Evolutionary conservation across 2,113 vertebrate genomes (phyloP).

Genomic region (Paralichthys olivaceus): DNA sequence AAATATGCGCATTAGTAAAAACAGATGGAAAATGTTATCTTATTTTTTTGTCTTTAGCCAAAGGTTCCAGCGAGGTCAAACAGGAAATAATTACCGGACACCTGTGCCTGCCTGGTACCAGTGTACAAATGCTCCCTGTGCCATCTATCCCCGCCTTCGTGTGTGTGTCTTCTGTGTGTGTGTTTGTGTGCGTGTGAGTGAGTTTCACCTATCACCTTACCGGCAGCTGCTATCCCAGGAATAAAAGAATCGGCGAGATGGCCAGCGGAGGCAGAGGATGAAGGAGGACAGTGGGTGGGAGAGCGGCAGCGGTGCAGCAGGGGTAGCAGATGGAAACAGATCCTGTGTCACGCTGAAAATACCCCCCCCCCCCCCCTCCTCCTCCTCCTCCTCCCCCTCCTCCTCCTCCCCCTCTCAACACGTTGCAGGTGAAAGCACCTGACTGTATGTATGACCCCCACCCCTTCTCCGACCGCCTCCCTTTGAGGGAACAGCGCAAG

Average conservation of each 20-base stretch:
- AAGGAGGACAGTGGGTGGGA: conserved; percentile 38
- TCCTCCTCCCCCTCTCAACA: neutral
- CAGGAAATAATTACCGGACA: conserved; percentile 62
- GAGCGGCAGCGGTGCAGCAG: neutral
- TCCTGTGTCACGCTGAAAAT: conserved; percentile 57
- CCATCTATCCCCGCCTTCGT: conserved; percentile 36
- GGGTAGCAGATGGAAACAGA: conserved; percentile 57
- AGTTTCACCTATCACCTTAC: conserved; percentile 70
- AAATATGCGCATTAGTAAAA: no score
- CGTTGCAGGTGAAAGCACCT: conserved; percentile 69
- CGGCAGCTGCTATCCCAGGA: conserved; percentile 73
- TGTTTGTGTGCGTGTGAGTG: conserved; percentile 19
- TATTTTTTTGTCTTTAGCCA: conserved; percentile 18
- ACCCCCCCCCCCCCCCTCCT: neutral
- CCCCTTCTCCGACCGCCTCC: neutral
- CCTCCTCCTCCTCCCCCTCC: no score
- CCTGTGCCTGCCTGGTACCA: conserved; percentile 56
- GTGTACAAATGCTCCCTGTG: conserved; percentile 35
- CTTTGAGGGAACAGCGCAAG: conserved; percentile 22
- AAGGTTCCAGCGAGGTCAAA: conserved; percentile 59
- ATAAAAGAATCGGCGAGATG: conserved; percentile 61
- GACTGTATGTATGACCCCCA: conserved; percentile 37
- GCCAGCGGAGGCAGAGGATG: conserved; percentile 23
- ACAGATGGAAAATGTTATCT: conserved; percentile 31
- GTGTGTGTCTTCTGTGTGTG: conserved; percentile 10